Base-by-base conservation (phyloP, 2,113 vertebrate species). In the Serilophus lunatus region DNA sequence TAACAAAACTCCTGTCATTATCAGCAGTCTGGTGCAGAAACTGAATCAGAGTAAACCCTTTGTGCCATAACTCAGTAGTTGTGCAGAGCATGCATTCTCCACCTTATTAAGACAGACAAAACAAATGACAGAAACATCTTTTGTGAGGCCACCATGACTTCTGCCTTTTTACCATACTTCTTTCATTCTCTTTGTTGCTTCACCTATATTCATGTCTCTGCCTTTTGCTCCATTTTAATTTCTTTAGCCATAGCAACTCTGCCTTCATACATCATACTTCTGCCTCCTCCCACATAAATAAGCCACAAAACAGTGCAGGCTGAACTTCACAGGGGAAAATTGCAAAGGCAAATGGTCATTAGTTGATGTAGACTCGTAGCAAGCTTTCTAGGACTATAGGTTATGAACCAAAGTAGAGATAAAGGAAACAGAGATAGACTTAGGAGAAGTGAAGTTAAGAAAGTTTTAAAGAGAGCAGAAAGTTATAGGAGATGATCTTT, bases 161-260 rank as follows among this genome's bases (percentile, higher is more conserved):
- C 63, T 95, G 63, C 18, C 50, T 60, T 76, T 69, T 63, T 86
- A 18, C 64, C 78, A 2, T 56, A 31, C 56, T 88, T 63, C 65
- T 90, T 81, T 50, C 29, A 24, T 75, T 92, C 29, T 77, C 50
- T 57, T 44, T 66, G 16, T 78, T 6, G 7, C 54, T 93, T 86
- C 68, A 74, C 5, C 29, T 5, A 36, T 90, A 86, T 90, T 51
- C 51, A 36, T 83, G 57, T 61, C 68, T 90, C 82, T 24, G 10
- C 86, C 88, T 90, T 96, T 59, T 59, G 20, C 81, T 81, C 82
- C 60, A 51, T 78, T 83, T 64, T 64, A 72, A 47, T 26, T 77
- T 86, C 71, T 78, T 92, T 93, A 65, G 86, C 88, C 22, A 31
- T 78, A 63, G 95, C 91, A 95, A 78, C 88, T 90, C 82, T 75